These are phyloP conservation scores for Alethe castanea DNA, from an alignment of 2,113 vertebrate species.

Conservation along the genomic window DNA sequence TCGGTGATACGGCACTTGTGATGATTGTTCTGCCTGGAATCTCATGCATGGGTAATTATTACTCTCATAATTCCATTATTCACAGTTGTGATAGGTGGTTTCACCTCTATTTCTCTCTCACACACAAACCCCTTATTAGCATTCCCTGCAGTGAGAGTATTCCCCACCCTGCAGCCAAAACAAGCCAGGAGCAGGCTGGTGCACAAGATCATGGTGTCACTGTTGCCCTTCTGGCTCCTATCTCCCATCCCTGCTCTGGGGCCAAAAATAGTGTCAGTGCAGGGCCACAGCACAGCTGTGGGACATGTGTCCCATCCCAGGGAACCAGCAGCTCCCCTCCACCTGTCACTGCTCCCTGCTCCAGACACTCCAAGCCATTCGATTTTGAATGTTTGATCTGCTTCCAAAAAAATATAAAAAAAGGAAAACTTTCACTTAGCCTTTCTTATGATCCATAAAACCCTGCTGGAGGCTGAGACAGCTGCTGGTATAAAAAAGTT, in stretches of 20 bases:
- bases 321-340: background rate
- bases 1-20: background rate
- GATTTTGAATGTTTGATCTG: background rate
- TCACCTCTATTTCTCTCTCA: conserved; percentile 25
- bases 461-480: conserved; percentile 22
- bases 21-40: conserved; percentile 29
- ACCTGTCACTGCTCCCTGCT: background rate
- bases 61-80: conserved; percentile 24
- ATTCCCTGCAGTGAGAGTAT: background rate
- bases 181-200: background rate
- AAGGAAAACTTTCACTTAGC: conserved; percentile 21
- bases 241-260: background rate
- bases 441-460: conserved; percentile 39
- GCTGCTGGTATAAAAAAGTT: conserved; percentile 20
- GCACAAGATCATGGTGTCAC: background rate
- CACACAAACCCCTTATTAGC: conserved; percentile 23
- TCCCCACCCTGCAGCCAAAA: background rate
- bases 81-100: conserved; percentile 51
- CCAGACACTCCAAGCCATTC: background rate
- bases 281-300: fast-evolving
- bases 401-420: background rate
- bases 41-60: conserved; percentile 48
- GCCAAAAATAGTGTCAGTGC: background rate
- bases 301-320: fast-evolving
- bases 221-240: background rate